Evolutionary conservation across 2,797 vertebrate genomes (phyloP), one percentile per base, ranked within the genome.

Genomic region (Myotis findleyi): DNA sequence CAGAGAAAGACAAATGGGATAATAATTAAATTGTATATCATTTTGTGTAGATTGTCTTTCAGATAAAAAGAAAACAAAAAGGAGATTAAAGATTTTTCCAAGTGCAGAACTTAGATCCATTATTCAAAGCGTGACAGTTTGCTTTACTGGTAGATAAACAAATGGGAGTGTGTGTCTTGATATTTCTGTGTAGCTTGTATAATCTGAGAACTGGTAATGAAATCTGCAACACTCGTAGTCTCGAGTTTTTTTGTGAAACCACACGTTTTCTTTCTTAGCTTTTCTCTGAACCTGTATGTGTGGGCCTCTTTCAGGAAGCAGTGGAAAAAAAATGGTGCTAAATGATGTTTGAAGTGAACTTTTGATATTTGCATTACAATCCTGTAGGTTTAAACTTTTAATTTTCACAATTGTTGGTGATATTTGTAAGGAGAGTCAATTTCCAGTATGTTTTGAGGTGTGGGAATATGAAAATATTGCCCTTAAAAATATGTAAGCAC

Each of bases 331-430:
- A 82, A 76, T 20, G 86, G 53, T 90, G 76, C 72, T 57, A 69
- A 77, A 36, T 94, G 81, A 92, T 51, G 55, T 96, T 96, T 96
- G 87, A 91, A 89, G 47, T 85, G 64, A 87, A 72, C 72, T 87
- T 96, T 81, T 93, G 64, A 88, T 95, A 96, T 93, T 94, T 97
- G 85, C 71, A 14, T 89, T 96, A 68, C 51, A 95, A 80, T 91
- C 89, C 80, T 95, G 81, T 93, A 73, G 69, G 75, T 25, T 95
- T 89, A 81, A 68, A 55, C 69, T 87, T 97, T 94, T 88, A 92
- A 89, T 94, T 96, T 91, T 96, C 86, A 86, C 64, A 93, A 53
- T 80, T 93, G 59, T 51, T 79, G 47, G 84, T 87, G 81, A n/a
- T 95, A 30, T 90, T 94, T 97, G 76, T 89, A 69, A 94, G 87